Evolutionary conservation across 2,888 invertebrate species (phyloP).

Genomic region (Cheilosia variabilis): DNA sequence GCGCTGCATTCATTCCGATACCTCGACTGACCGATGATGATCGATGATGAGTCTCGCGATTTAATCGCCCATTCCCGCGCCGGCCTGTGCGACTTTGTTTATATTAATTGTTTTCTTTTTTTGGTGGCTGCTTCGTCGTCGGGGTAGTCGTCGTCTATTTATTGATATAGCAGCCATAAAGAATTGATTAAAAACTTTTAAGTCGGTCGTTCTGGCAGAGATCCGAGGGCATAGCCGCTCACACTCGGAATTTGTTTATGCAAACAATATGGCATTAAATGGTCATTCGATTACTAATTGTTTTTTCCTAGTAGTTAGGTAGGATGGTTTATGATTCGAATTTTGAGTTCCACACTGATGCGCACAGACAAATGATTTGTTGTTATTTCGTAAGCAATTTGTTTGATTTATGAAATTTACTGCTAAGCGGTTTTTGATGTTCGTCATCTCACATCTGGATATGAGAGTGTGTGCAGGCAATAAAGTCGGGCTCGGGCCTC

Average conservation of each 20-base stretch:
- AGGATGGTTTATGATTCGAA: conserved; percentile 55
- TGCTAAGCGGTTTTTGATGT: conserved; percentile 61
- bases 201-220: conserved; percentile 41
- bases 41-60: conserved; percentile 69
- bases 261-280: conserved; percentile 71
- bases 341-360: conserved; percentile 39
- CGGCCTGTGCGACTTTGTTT: conserved; percentile 63
- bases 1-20: conserved; percentile 38
- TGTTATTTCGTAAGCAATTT: conserved; percentile 54
- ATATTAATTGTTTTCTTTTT: conserved; percentile 60
- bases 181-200: conserved; percentile 70
- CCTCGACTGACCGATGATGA: conserved; percentile 62
- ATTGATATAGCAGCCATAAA: conserved; percentile 69
- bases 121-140: conserved; percentile 12
- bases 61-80: conserved; percentile 39
- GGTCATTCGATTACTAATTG: conserved; percentile 69
- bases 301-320: conserved; percentile 64
- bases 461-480: neutral
- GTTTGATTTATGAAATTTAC: conserved; percentile 63
- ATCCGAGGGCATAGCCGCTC: conserved; percentile 32
- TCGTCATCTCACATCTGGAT: neutral
- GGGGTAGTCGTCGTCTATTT: conserved; percentile 51
- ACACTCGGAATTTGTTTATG: conserved; percentile 67
- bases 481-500: neutral
- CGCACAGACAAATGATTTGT: conserved; percentile 31